These are phyloP conservation scores for Amphipyra tragopoginis DNA, from an alignment of 2,888 invertebrate genomes.

Conservation along the genomic window DNA sequence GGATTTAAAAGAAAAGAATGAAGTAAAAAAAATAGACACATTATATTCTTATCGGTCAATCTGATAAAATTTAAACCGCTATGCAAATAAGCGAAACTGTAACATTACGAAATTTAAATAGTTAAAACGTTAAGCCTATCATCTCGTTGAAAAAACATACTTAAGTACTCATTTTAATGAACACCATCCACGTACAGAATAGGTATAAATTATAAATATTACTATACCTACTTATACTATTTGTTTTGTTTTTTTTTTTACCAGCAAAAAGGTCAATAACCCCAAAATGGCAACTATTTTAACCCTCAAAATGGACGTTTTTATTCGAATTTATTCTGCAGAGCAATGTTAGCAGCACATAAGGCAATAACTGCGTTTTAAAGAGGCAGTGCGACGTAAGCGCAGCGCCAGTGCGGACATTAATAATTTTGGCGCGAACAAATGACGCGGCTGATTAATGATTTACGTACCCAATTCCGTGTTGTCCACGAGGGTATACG, in stretches of 20 bases:
- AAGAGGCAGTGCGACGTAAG: slow-evolving; percentile 76
- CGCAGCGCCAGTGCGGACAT: slow-evolving; percentile 76
- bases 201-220: no score
- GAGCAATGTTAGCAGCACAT: slow-evolving; percentile 58
- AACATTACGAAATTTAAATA: neutral
- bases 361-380: slow-evolving; percentile 78
- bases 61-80: slow-evolving; percentile 23
- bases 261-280: slow-evolving; percentile 8
- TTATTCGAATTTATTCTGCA: slow-evolving; percentile 45
- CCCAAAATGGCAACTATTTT: slow-evolving; percentile 6
- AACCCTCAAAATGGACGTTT: slow-evolving; percentile 15
- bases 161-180: no score
- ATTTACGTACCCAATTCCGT: slow-evolving; percentile 85
- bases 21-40: neutral
- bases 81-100: slow-evolving; percentile 13
- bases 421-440: slow-evolving; percentile 88
- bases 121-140: neutral
- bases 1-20: neutral
- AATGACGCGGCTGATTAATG: slow-evolving; percentile 89
- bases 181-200: no score
- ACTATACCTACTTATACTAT: no score
- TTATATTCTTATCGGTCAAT: slow-evolving; percentile 39
- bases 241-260: neutral
- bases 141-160: neutral
- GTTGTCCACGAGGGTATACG: slow-evolving; percentile 72